Base-by-base conservation (phyloP, 2,797 vertebrate genomes). In the Sebastiscus tertius region DNA sequence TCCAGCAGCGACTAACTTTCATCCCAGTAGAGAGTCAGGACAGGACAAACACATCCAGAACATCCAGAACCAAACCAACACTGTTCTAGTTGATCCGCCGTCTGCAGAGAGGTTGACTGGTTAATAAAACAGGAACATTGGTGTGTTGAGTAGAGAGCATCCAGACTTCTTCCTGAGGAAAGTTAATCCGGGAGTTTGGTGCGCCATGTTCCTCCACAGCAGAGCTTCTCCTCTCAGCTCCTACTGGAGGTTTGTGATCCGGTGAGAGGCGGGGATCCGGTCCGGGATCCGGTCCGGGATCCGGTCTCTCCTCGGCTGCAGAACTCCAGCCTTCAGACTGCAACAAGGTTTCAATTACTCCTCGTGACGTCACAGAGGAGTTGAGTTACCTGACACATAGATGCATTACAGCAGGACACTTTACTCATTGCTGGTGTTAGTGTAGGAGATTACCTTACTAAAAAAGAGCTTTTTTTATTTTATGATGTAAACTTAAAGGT, bases 161-260 rank as follows among this genome's bases (percentile, higher is more conserved):
- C 4, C 75, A 3, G 20, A 42, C 46, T 66, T 77, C 71, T 49
- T 80, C 72, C 52, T 26, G 81, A 52, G 54, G 65, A 81, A 83
- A 92, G 72, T 94, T 79, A 85, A 86, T 87, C 89, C 89, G n/a
- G 73, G 84, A 82, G 36, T 39, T 78, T 78, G 86, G 79, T 91
- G 91, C 96, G 95, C 96, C 95, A 95, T 96, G 94, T 96, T 96
- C 89, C 90, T 86, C 89, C 87, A 58, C 83, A 71, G 92, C 87
- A 81, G 85, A 81, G 77, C 91, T 73, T 86, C 86, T 81, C 84
- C 76, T 65, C 83, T 58, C 62, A 89, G 91, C 91, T 39, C 36
- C 13, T 12, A 39, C 12, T 13, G 88, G 88, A 89, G 83, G 16
- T 88, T 36, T 88, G 26, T 63, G 91, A 39, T 89, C 90, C 92